These are phyloP conservation scores for Actinernus sp. DNA, from an alignment of 92 coral and sea anemone genomes.

Conservation along the genomic window DNA sequence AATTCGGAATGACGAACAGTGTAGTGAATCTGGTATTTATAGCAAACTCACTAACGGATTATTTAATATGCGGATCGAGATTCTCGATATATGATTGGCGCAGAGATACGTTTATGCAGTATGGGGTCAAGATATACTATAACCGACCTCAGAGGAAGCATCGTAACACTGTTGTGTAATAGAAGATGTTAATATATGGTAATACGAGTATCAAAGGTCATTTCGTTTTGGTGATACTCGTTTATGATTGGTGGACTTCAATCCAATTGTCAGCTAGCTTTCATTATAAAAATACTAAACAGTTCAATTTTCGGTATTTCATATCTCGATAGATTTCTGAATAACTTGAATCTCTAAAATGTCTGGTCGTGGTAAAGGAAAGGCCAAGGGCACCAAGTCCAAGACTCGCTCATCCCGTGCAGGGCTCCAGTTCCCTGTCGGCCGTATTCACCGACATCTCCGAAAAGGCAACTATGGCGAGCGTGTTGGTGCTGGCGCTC, in stretches of 20 bases:
- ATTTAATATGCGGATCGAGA: slow-evolving; percentile 66
- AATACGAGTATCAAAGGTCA: no score
- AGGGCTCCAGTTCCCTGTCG: slow-evolving; percentile 84
- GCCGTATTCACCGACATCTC: slow-evolving; percentile 81
- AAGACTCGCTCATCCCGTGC: slow-evolving; percentile 72
- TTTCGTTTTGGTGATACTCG: slow-evolving; percentile 1
- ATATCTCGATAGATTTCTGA: neutral
- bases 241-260: slow-evolving; percentile 33
- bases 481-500: slow-evolving; percentile 82
- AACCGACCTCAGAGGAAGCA: no score
- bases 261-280: slow-evolving; percentile 9
- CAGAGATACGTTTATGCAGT: no score
- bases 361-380: slow-evolving; percentile 77
- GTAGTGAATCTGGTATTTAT: slow-evolving; percentile 27
- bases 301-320: neutral
- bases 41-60: slow-evolving; percentile 18
- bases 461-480: slow-evolving; percentile 76
- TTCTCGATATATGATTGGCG: slow-evolving; percentile 44
- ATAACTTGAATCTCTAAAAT: neutral
- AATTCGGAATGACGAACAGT: neutral
- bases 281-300: slow-evolving; percentile 2
- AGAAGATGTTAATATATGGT: no score
- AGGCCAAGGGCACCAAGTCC: slow-evolving; percentile 50
- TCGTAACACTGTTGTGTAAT: no score
- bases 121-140: no score